phyloP scores from a whole-genome alignment of 2,888 invertebrate genomes.

The Clitarchus hookeri region DNA sequence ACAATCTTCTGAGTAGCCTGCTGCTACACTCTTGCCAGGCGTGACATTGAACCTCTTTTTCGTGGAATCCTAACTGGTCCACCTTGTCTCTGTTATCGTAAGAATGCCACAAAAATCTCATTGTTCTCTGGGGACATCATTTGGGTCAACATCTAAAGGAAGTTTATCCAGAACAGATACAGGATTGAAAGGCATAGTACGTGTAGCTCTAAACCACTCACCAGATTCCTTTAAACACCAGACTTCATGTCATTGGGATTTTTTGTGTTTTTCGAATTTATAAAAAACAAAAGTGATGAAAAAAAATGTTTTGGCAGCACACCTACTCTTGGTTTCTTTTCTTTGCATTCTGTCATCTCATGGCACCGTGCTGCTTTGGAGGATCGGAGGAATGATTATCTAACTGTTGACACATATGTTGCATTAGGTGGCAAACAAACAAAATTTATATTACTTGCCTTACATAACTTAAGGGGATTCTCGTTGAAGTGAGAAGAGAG shows the following conservation, averaged over 20 bases:
- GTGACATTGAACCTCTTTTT: not conserved
- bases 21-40: not conserved
- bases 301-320: conserved; percentile 1
- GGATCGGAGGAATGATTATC: not conserved
- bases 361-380: not conserved
- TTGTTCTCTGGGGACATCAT: not conserved
- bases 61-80: not conserved
- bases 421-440: conserved; percentile 41
- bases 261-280: not conserved
- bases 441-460: conserved; percentile 47
- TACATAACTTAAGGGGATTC: conserved; percentile 46
- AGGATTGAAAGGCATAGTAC: not conserved
- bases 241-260: not conserved
- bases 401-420: conserved; percentile 3
- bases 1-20: too few relatives aligned
- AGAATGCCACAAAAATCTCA: not conserved
- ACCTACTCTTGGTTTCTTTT: not conserved
- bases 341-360: not conserved
- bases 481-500: conserved; percentile 45
- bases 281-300: not conserved
- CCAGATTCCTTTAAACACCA: not conserved
- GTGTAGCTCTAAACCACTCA: not conserved
- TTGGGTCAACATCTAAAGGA: not conserved
- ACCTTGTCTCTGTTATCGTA: not conserved
- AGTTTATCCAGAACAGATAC: not conserved